Evolutionary conservation across 2,797 vertebrate genomes (phyloP).

Genomic region (Buphagus erythrorhynchus): DNA sequence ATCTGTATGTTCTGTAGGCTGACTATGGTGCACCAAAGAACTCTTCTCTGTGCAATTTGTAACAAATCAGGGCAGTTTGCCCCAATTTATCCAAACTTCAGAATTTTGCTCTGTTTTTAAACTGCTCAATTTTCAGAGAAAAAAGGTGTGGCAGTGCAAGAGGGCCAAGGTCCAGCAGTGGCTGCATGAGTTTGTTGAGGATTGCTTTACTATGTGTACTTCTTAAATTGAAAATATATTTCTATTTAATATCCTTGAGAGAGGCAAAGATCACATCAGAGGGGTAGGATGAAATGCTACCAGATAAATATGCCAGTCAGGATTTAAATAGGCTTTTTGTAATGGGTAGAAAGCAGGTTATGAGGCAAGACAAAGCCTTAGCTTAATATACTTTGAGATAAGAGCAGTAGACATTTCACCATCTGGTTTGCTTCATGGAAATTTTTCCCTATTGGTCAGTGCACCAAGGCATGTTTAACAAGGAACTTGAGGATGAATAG

Average conservation of each 20-base stretch:
- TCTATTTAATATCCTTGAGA: not conserved
- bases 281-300: not conserved
- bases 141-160: fast-evolving
- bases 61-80: not conserved
- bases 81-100: not conserved
- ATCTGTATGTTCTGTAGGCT: fast-evolving
- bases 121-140: not conserved
- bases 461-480: not conserved
- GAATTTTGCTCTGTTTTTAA: not conserved
- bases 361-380: conserved; percentile 9
- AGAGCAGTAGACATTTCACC: not conserved
- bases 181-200: not conserved
- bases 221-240: not conserved
- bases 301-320: not conserved
- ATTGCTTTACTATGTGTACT: not conserved
- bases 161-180: fast-evolving
- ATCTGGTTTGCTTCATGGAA: not conserved
- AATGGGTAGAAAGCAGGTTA: not conserved
- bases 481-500: not conserved
- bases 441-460: not conserved
- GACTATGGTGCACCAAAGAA: not conserved
- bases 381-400: not conserved
- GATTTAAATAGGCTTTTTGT: conserved; percentile 16
- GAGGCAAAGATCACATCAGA: not conserved
- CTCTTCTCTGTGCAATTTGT: not conserved